These are phyloP conservation scores for Danaus melanippus DNA, from an alignment of 1,140 invertebrate species.

Conservation along the genomic window DNA sequence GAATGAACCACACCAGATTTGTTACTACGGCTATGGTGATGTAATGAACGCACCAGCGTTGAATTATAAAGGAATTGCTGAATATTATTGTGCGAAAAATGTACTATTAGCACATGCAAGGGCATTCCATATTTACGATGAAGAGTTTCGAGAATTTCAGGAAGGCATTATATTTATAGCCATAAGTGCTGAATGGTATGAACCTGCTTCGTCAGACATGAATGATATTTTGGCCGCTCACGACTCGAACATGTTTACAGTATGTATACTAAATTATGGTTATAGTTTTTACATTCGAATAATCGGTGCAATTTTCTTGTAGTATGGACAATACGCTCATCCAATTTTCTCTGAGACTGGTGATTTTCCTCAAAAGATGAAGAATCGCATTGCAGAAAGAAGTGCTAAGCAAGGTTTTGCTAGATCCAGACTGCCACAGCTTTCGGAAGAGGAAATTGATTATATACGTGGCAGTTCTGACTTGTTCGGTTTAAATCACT, in stretches of 20 bases:
- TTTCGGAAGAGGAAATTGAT: slow-evolving; percentile 45
- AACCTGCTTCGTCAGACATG: slow-evolving; percentile 41
- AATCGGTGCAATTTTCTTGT: slow-evolving; percentile 18
- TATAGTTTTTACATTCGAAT: slow-evolving; percentile 1
- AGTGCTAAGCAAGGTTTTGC: slow-evolving; percentile 60
- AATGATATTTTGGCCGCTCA: slow-evolving; percentile 67
- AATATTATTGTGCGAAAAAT: slow-evolving; percentile 64
- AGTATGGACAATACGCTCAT: slow-evolving; percentile 53
- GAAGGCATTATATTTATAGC: slow-evolving; percentile 69
- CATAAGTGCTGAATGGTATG: slow-evolving; percentile 61
- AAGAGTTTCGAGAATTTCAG: slow-evolving; percentile 35
- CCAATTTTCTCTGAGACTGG: slow-evolving; percentile 73
- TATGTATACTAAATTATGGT: slow-evolving; percentile 15
- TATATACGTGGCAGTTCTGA: slow-evolving; percentile 62
- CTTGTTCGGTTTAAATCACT: slow-evolving; percentile 76
- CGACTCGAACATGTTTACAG: slow-evolving; percentile 56
- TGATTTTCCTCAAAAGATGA: slow-evolving; percentile 74
- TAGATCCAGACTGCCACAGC: slow-evolving; percentile 53
- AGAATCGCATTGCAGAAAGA: slow-evolving; percentile 65
- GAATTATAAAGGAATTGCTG: slow-evolving; percentile 61
- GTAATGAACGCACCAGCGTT: slow-evolving; percentile 62
- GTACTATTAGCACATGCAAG: slow-evolving; percentile 41
- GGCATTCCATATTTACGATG: slow-evolving; percentile 74
- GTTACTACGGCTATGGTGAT: slow-evolving; percentile 72
- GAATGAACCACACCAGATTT: slow-evolving; percentile 77